These are phyloP conservation scores for Leptinotarsa lineolata DNA, from an alignment of 1,140 invertebrate genomes.

Conservation along the genomic window DNA sequence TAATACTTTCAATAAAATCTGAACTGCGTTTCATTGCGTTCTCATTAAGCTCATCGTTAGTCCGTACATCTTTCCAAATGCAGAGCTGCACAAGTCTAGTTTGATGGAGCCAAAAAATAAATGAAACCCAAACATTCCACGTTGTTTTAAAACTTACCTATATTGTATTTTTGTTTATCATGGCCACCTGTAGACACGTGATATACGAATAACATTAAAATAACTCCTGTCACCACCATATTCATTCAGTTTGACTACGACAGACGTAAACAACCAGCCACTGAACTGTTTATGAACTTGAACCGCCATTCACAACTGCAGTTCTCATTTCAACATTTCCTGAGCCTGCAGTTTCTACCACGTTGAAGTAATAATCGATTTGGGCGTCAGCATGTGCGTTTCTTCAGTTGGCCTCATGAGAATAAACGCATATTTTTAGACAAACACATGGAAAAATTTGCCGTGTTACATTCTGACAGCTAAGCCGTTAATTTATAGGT, in stretches of 20 bases:
- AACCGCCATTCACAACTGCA: too few relatives aligned
- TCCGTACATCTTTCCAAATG: too few relatives aligned
- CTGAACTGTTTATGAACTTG: too few relatives aligned
- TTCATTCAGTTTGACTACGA: neutral
- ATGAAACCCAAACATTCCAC: neutral
- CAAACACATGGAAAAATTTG: neutral
- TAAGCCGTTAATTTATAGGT: neutral
- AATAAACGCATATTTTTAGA: conserved; percentile 1
- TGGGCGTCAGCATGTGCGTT: too few relatives aligned
- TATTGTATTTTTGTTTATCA: conserved; percentile 12
- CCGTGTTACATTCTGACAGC: neutral
- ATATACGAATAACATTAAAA: neutral
- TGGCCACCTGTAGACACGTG: neutral
- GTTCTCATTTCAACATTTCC: neutral
- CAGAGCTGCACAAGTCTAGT: too few relatives aligned
- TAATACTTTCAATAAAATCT: too few relatives aligned
- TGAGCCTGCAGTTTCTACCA: too few relatives aligned
- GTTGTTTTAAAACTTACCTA: conserved; percentile 10
- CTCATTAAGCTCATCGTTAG: too few relatives aligned
- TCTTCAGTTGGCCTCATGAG: neutral
- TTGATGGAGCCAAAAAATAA: neutral
- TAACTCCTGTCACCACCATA: neutral
- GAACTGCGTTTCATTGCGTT: too few relatives aligned
- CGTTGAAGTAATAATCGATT: too few relatives aligned
- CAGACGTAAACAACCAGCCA: neutral